A percentile compares a stretch with the other conserved stretches of the same genome.
These are phyloP conservation scores for Butorides virescens DNA, from an alignment of 2,113 vertebrate species.

Conservation along the genomic window DNA sequence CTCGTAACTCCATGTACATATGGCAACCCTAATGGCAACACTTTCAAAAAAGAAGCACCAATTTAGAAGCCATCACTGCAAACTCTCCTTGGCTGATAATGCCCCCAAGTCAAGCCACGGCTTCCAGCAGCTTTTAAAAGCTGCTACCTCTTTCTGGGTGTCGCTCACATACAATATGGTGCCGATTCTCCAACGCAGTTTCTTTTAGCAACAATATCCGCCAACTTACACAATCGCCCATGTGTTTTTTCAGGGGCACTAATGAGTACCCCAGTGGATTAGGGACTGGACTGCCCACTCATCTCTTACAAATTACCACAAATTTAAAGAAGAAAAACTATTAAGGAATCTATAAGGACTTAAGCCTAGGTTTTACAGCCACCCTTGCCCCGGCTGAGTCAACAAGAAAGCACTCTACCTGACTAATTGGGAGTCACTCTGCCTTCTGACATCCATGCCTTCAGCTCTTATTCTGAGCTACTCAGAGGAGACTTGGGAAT, in stretches of 20 bases:
- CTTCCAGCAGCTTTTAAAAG: not conserved
- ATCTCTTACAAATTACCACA: slow-evolving; percentile 28
- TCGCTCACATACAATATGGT: not conserved
- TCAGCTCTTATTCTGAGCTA: slow-evolving; percentile 58
- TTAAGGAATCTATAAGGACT: slow-evolving; percentile 23
- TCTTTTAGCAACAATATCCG: not conserved
- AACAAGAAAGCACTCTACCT: slow-evolving; percentile 58
- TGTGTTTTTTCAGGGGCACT: not conserved
- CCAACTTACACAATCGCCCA: rapidly evolving
- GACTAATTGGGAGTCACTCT: slow-evolving; percentile 68
- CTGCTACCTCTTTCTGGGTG: not conserved
- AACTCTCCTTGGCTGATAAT: not conserved
- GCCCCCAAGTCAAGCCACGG: not conserved
- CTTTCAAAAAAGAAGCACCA: not conserved
- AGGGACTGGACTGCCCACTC: not conserved
- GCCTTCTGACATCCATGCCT: slow-evolving; percentile 59
- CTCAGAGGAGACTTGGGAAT: slow-evolving; percentile 32
- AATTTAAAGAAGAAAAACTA: slow-evolving; percentile 33
- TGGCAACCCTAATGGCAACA: not conserved
- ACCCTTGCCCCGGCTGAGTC: slow-evolving; percentile 56
- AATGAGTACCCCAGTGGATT: slow-evolving; percentile 42
- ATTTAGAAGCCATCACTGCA: not conserved
- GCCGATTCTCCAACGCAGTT: not conserved
- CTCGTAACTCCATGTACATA: rapidly evolving
- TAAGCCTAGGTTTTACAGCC: slow-evolving; percentile 34